Base-by-base conservation (phyloP, 2,113 vertebrate species). In the Gnathonemus echidnorhynchus region DNA sequence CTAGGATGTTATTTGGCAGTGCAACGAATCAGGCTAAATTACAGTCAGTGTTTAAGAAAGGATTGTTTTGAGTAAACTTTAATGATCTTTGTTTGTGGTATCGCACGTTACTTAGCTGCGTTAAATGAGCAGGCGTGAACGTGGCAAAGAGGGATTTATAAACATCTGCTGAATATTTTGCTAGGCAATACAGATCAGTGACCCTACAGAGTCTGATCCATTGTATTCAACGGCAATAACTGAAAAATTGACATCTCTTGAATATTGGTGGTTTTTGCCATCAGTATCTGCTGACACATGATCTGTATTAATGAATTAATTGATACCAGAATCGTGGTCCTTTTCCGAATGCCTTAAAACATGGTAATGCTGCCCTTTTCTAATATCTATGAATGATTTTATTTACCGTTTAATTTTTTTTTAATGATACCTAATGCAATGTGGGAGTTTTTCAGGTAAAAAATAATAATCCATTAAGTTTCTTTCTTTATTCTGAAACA, bases 331-430 rank as follows among this genome's bases (percentile, higher is more conserved):
- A 31, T 70, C 27, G 10, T 31, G 39, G 42, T 88, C 46, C 46
- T 19, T 87, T 87, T 53, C 53, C 19, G 56, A 88, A 53, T 88
- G 87, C 87, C 87, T 88, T 87, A 66, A 88, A 88, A 88, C 31
- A 45, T 88, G 56, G 39, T n/a, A 45, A 62, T 88, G 53, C 35
- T 66, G 52, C 53, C 52, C n/a, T 66, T 88, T 88, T 66, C 21
- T 58, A 50, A 27, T n/a, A 58, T 19, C 31, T 87, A 35, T 46
- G 49, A 53, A 87, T 87, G 9, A 35, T 39, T 86, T 56, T 9
- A 87, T 31, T 80, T 53, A 31, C n/a, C 3, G 50, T 50, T 87
- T 58, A 17, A 39, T 35, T 87, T 5, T 24, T 15, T 62, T 62
- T 39, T 53, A 87, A 39, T n/a, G n/a, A 31, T 42, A 11, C 27